Evolutionary conservation across 2,797 vertebrate genomes (phyloP).

Genomic region (Furcifer pardalis): DNA sequence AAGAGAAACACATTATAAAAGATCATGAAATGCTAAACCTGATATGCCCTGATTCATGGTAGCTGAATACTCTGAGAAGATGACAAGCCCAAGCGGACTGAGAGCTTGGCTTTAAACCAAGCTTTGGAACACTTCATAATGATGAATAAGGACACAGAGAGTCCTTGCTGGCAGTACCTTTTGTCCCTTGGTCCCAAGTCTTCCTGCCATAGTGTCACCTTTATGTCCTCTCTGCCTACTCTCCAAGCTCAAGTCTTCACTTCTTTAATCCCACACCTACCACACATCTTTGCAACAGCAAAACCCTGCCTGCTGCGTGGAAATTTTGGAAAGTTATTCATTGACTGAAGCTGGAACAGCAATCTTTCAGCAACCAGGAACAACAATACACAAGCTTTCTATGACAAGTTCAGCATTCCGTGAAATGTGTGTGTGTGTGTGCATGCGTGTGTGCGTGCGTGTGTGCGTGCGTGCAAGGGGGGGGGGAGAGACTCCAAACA

Average conservation of each 20-base stretch:
- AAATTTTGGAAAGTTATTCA: constrained; percentile 19
- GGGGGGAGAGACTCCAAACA: not conserved
- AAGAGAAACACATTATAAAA: constrained; percentile 5
- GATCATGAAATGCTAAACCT: not conserved
- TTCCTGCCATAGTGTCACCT: not conserved
- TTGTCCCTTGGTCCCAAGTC: not conserved
- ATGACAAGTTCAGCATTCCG: not conserved
- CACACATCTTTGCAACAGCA: not conserved
- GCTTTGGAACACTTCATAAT: not conserved
- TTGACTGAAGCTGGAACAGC: constrained; percentile 10
- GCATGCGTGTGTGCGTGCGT: too few relatives aligned
- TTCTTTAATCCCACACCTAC: not conserved
- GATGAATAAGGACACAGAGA: not conserved
- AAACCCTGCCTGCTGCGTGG: not conserved
- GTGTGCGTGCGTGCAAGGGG: too few relatives aligned
- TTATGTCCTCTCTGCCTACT: not conserved
- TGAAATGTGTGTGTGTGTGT: not conserved
- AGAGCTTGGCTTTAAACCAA: not conserved
- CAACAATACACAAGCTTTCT: not conserved
- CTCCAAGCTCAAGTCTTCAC: not conserved
- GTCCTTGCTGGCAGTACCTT: not conserved
- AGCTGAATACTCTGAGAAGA: not conserved
- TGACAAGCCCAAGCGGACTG: not conserved
- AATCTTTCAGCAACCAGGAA: not conserved
- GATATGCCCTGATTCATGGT: not conserved